These are phyloP conservation scores for Steatocranus sp. DNA, from an alignment of 2,797 vertebrate species.

Conservation along the genomic window DNA sequence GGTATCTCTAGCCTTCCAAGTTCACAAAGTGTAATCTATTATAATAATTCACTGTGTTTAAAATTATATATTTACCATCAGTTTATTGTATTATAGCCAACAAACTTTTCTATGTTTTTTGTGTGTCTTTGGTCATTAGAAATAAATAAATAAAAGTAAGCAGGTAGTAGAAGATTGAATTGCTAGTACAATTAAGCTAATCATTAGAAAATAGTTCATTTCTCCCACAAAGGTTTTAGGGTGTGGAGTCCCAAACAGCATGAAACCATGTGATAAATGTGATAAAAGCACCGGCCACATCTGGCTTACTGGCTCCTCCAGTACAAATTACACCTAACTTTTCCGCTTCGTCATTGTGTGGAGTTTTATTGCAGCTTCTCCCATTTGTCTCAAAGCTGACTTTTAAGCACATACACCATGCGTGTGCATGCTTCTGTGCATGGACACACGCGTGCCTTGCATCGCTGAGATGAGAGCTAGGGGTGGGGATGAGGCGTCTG, in stretches of 20 bases:
- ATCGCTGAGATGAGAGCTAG: constrained; percentile 21
- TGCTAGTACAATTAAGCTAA: background rate
- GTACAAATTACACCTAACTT: background rate
- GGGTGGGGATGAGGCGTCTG: constrained; percentile 33
- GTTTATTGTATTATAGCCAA: background rate
- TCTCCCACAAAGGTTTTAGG: background rate
- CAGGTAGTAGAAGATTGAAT: background rate
- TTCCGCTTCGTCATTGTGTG: background rate
- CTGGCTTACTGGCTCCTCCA: background rate
- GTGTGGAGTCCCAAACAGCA: background rate
- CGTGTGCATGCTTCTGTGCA: background rate
- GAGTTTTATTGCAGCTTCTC: constrained; percentile 6
- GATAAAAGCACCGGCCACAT: background rate
- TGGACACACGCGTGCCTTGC: constrained; percentile 22
- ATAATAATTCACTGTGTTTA: background rate
- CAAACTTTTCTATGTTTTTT: background rate
- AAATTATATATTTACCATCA: background rate
- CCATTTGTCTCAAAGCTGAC: background rate
- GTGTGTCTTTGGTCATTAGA: background rate
- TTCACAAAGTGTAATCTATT: background rate
- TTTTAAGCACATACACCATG: background rate
- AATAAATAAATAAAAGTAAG: background rate
- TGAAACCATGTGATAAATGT: background rate
- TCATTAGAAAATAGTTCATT: background rate
- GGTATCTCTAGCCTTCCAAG: background rate